These are phyloP conservation scores for Sceloporus tristichus DNA, from an alignment of 2,113 vertebrate species.

Conservation along the genomic window DNA sequence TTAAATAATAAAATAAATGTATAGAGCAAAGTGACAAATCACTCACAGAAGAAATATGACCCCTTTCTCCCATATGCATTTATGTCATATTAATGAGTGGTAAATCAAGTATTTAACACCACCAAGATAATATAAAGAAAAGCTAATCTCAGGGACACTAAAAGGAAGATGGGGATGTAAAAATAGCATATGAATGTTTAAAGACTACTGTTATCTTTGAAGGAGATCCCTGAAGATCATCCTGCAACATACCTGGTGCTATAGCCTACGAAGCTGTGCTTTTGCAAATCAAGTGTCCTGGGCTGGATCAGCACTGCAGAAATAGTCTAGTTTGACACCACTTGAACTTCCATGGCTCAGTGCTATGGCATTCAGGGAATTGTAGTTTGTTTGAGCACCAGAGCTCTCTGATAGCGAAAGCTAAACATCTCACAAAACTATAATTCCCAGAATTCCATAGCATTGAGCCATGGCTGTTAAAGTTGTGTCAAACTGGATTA, in stretches of 20 bases:
- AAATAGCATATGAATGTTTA: slow-evolving; percentile 12
- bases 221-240: slow-evolving; percentile 15
- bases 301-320: too few species aligned
- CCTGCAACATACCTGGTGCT: background rate
- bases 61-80: background rate
- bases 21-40: background rate
- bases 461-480: too few species aligned
- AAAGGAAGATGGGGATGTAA: background rate
- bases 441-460: too few species aligned
- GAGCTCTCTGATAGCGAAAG: too few species aligned
- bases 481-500: too few species aligned
- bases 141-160: background rate
- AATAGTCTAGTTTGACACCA: too few species aligned
- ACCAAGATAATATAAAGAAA: background rate
- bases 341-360: too few species aligned
- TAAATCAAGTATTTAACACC: slow-evolving; percentile 3
- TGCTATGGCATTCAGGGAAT: too few species aligned
- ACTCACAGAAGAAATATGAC: slow-evolving; percentile 5
- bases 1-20: background rate
- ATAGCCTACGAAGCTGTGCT: background rate
- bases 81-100: background rate
- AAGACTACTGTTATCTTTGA: slow-evolving; percentile 3
- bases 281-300: background rate
- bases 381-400: too few species aligned
- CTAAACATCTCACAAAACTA: too few species aligned